Evolutionary conservation across 2,113 vertebrate species (phyloP), one percentile per base, ranked within the genome.

Genomic region (Ictidomys tridecemlineatus): DNA sequence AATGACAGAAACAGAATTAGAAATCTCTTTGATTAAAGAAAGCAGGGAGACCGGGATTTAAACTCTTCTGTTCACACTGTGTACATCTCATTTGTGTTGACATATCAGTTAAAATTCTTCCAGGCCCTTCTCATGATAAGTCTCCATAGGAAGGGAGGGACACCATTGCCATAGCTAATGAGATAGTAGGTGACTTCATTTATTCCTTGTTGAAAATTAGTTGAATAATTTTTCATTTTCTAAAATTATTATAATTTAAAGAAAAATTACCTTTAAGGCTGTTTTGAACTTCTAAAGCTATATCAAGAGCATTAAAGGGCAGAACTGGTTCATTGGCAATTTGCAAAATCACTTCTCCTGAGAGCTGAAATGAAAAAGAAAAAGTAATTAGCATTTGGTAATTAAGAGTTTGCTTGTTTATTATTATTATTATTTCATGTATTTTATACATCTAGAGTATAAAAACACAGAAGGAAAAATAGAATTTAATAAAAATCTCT

Each of bases 231-330:
- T 72, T 90, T 79, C n/a, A 96, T 85, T 93, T 82, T 74, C 32
- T 89, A 22, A 95, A 91, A 98, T 97, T 5, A 80, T 58, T 65
- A 95, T 91, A 94, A 85, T 73, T 95, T 45, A 97, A 93, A 94
- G 30, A 95, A 97, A 95, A 98, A 95, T 98, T 99, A 99, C 99
- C 99, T 99, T 99, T 99, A 87, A 99, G 99, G 95, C 98, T 99
- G 98, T 99, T 99, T 97, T 99, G 99, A 98, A 99, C 98, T 98
- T 99, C 99, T 98, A 99, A 98, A 0, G 99, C 99, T 51, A 99
- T 98, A 98, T 99, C 99, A 63, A 99, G 98, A 95, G 99, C 99
- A 98, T 98, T 99, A 98, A 99, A 99, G 0, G 99, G 99, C 97
- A 99, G 98, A 97, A 99, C 99, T 0, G 99, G 99, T 96, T 99